These are phyloP conservation scores for Achlya flavicornis DNA, from an alignment of 2,888 invertebrate species.

Conservation along the genomic window DNA sequence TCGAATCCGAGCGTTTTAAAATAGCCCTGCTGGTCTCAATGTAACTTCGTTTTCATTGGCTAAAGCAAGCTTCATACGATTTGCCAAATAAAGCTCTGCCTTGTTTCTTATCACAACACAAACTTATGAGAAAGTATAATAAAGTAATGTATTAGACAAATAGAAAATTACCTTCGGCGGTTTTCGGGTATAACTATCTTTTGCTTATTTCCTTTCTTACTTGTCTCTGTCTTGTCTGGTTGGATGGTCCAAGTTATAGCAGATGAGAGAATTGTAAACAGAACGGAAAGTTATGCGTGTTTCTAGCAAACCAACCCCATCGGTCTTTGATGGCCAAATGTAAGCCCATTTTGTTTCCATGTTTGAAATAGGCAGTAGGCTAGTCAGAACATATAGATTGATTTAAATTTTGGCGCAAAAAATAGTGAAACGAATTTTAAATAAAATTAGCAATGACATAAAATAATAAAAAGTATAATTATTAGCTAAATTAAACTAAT, in stretches of 20 bases:
- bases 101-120: slow-evolving; percentile 1
- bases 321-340: too few relatives aligned
- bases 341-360: too few relatives aligned
- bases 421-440: background rate
- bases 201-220: slow-evolving; percentile 51
- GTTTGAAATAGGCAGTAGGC: too few relatives aligned
- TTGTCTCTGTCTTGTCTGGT: slow-evolving; percentile 19
- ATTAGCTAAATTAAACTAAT: too few relatives aligned
- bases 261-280: background rate
- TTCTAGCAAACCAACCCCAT: too few relatives aligned
- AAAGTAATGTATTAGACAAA: slow-evolving; percentile 31
- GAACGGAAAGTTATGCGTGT: too few relatives aligned
- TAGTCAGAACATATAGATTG: too few relatives aligned
- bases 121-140: slow-evolving; percentile 9
- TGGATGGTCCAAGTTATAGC: slow-evolving; percentile 7
- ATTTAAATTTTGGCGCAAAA: too few relatives aligned
- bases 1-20: too few relatives aligned
- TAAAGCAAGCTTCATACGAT: background rate
- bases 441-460: background rate
- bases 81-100: background rate
- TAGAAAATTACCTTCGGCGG: slow-evolving; percentile 40
- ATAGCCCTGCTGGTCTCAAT: too few relatives aligned
- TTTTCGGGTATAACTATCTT: slow-evolving; percentile 40
- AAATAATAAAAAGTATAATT: background rate
- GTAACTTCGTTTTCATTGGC: too few relatives aligned